These are phyloP conservation scores for Pseudomyrmex pallidus DNA, from an alignment of 1,140 invertebrate genomes.

Conservation along the genomic window DNA sequence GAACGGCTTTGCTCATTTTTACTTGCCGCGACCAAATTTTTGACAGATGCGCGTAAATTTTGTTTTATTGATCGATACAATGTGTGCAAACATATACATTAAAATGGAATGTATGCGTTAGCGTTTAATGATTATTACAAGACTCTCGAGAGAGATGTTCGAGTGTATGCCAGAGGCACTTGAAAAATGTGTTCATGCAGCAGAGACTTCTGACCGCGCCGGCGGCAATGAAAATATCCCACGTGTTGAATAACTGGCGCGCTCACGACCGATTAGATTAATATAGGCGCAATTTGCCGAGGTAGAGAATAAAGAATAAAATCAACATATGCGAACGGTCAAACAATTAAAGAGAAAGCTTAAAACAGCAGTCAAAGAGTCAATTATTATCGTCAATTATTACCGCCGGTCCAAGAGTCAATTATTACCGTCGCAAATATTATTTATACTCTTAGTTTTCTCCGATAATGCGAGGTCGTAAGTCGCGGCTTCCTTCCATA, in stretches of 20 bases:
- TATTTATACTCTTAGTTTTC: background rate
- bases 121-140: conserved; percentile 12
- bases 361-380: background rate
- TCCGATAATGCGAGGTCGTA: background rate
- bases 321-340: conserved; percentile 12
- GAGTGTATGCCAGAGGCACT: conserved; percentile 5
- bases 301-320: conserved; percentile 27
- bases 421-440: conserved; percentile 15
- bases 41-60: no score
- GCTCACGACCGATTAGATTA: conserved; percentile 20
- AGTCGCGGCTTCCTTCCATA: background rate
- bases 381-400: conserved; percentile 5
- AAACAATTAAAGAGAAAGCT: conserved; percentile 40
- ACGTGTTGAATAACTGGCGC: conserved; percentile 22
- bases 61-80: no score
- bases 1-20: background rate
- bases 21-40: no score
- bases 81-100: background rate
- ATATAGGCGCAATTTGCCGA: conserved; percentile 28
- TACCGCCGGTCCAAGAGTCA: conserved; percentile 1
- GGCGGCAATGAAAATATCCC: conserved; percentile 39
- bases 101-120: conserved; percentile 8
- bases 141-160: conserved; percentile 29
- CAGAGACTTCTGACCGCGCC: background rate
- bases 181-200: background rate